These are phyloP conservation scores for Acipenser oxyrinchus DNA, from an alignment of 2,797 vertebrate genomes.

Conservation along the genomic window DNA sequence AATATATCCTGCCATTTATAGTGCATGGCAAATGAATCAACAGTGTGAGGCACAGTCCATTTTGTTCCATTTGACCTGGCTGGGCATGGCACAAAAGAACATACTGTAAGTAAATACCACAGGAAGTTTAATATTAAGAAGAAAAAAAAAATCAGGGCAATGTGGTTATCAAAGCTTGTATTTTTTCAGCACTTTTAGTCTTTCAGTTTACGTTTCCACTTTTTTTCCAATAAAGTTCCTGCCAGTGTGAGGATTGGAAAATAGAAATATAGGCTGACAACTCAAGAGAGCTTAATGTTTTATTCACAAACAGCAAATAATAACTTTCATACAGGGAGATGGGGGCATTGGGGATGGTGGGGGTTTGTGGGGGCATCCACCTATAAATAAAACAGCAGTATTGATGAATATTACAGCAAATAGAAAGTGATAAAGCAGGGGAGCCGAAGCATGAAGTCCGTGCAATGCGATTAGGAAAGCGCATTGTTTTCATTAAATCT, in stretches of 20 bases:
- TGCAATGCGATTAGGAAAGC: slow-evolving; percentile 21
- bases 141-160: too few species aligned
- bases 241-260: slow-evolving; percentile 20
- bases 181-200: too few species aligned
- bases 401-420: slow-evolving; percentile 61
- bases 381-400: slow-evolving; percentile 62
- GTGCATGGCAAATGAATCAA: too few species aligned
- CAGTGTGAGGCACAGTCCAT: too few species aligned
- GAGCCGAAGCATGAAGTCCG: slow-evolving; percentile 22
- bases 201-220: too few species aligned
- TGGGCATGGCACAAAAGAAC: too few species aligned
- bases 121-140: too few species aligned
- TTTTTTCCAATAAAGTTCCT: too few species aligned
- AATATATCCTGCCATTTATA: too few species aligned
- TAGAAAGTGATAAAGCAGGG: slow-evolving; percentile 50
- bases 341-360: slow-evolving; percentile 13
- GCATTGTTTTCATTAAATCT: slow-evolving; percentile 19
- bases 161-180: too few species aligned
- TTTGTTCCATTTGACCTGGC: too few species aligned
- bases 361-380: slow-evolving; percentile 19
- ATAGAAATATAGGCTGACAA: slow-evolving; percentile 51
- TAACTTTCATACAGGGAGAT: slow-evolving; percentile 48
- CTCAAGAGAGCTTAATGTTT: slow-evolving; percentile 65
- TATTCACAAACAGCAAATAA: slow-evolving; percentile 80
- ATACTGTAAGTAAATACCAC: too few species aligned